Conservation (phyloP, 2,797 vertebrate species). For the Hapalemur alaotrensis region DNA sequence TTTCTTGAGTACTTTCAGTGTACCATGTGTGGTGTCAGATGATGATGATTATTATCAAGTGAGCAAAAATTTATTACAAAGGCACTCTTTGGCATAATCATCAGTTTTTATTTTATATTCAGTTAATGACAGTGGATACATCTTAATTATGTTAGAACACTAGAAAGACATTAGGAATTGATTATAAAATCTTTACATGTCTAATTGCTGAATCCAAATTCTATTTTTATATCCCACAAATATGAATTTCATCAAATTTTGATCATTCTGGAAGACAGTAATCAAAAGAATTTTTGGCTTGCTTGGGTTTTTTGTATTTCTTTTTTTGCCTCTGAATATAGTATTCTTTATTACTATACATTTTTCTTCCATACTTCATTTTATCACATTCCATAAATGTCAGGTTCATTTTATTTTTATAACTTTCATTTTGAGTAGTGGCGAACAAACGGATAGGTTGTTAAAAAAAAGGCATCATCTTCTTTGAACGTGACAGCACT, state of each 20-base stretch:
- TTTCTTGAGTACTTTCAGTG: background rate
- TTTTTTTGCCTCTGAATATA: background rate
- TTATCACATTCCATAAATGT: conserved; percentile 49
- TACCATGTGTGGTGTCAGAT: background rate
- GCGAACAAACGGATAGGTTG: background rate
- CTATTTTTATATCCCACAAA: background rate
- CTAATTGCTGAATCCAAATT: conserved; percentile 7
- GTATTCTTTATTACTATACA: background rate
- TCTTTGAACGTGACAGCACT: background rate
- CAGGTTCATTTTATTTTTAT: background rate
- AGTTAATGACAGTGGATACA: background rate
- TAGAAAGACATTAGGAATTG: background rate
- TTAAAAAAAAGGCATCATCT: background rate
- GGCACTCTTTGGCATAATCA: background rate
- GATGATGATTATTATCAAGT: background rate
- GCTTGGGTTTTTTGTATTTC: background rate
- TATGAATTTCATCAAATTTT: background rate
- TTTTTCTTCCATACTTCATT: background rate
- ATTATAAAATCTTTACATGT: background rate
- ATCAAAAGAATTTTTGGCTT: background rate
- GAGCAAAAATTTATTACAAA: conserved; percentile 1
- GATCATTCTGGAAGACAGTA: background rate
- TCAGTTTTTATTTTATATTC: conserved; percentile 36
- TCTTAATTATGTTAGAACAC: background rate
- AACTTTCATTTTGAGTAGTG: conserved; percentile 39